phyloP scores from a whole-genome alignment of 2,797 vertebrate genomes.

The Sternarchorhynchus goeldii region DNA sequence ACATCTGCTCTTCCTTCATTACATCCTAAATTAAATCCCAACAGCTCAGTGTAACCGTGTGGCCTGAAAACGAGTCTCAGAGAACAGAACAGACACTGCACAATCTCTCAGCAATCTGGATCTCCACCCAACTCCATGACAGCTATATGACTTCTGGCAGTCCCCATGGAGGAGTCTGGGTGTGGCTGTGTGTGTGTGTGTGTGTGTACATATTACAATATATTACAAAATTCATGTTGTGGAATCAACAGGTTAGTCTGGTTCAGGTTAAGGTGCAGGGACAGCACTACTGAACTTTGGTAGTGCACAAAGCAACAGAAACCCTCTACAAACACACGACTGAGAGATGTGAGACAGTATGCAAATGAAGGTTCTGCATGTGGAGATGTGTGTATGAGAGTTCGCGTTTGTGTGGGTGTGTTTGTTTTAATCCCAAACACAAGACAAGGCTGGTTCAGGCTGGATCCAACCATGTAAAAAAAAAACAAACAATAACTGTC shows the following conservation, averaged over 20 bases:
- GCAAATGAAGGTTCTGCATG: neutral
- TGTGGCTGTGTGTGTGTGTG: neutral
- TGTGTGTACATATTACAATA: too few species aligned
- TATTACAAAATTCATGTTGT: too few species aligned
- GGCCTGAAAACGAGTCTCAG: neutral
- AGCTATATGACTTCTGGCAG: neutral
- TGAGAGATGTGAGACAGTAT: too few species aligned
- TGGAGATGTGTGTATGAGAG: slow-evolving; percentile 1
- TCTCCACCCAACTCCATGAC: neutral
- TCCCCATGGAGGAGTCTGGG: neutral
- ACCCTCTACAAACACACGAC: too few species aligned
- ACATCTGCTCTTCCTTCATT: too few species aligned
- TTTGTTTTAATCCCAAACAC: slow-evolving; percentile 30
- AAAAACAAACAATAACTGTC: slow-evolving; percentile 3
- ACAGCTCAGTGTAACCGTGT: neutral
- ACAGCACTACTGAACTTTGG: too few species aligned
- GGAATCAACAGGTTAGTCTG: too few species aligned
- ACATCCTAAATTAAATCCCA: too few species aligned
- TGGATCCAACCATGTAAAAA: neutral
- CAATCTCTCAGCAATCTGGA: slow-evolving; percentile 7
- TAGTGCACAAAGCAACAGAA: too few species aligned
- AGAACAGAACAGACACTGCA: neutral
- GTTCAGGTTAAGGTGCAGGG: too few species aligned
- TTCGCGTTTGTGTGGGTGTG: neutral
- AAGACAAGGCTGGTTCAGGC: slow-evolving; percentile 30